Base-by-base conservation (phyloP, 2,888 invertebrate genomes). In the Hedychridium roseum region DNA sequence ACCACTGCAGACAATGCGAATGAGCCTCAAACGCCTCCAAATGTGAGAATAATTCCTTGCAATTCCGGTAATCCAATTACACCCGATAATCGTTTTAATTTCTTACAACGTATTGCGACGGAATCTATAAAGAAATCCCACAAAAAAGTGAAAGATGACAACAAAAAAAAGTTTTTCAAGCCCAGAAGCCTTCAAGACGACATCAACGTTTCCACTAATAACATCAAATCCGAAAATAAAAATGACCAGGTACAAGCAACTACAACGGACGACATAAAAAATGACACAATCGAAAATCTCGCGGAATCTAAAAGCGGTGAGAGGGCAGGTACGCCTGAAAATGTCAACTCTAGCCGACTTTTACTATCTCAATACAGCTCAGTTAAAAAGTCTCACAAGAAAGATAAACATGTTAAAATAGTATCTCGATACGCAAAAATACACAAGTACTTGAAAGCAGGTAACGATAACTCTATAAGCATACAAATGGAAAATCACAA, bases 91-190 rank as follows among this genome's bases (percentile, higher is more conserved):
- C 54, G 54, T n/a, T 35, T 66, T 1, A 61, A 71, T 27, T 57
- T 62, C 9, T 45, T 74, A 20, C 61, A 66, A 16, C 55, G 50
- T 3, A 49, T 73, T 4, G 58, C 64, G 21, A 59, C 62, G 2
- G 69, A 70, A 54, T 76, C 74, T 0, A 76, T 76, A 6, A 76
- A 76, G 45, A 74, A 70, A 38, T 76, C 76, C 0, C 74, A 74
- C 43, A 69, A 66, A 20, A 76, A 76, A 15, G 51, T 65, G 9
- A 76, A 76, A 31, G 71, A 68, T 17, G 57, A 60, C 18, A 71
- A 71, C 26, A 69, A 61, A 7, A 71, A 61, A 32, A 54, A 47
- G 14, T 32, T 70, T 3, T 54, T 70, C n/a, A 68, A 58, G 36
- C 52, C 65, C 0, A 60, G 60, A 37, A 45, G 43, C 20, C 32